Evolutionary conservation across 2,888 invertebrate species (phyloP), one percentile per base, ranked within the genome.

Genomic region (Plebejus melissa): DNA sequence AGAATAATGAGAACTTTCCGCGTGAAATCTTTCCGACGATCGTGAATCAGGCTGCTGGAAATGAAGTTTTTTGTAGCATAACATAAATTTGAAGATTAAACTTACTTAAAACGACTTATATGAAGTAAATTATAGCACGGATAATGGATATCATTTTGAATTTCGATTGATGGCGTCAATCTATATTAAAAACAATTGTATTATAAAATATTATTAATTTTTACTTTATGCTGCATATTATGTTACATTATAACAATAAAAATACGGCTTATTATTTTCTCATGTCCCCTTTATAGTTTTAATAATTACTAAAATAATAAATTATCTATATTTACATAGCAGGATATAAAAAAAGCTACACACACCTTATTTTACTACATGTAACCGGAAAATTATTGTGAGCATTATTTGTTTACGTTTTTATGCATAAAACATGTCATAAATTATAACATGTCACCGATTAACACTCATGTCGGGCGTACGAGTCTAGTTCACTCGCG

Each of bases 401-500:
- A 32, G 13, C 13, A 32, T 65, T 32, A 65, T 36, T 22, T 65
- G 65, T 65, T 65, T 36, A 36, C 13, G 1, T 65, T 65, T 65
- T 65, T 4, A 11, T 22, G 32, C 32, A 65, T 65, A 32, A 32
- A 32, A 16, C 13, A 65, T 65, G 32, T 36, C 32, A 65, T 65
- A 65, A 65, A 32, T 65, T 32, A 65, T 32, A 36, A 65, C 65
- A 65, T 60, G 28, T 60, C 60, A 60, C 60, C 7, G 65, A 28
- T 32, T 32, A 32, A 32, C 65, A 65, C 13, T 32, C 32, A 36
- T 65, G 65, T 32, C 65, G 22, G 32, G 9, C n/a, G 60, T 60
- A 60, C 32, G 36, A 65, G 60, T 32, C 65, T 65, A 65, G 65
- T 65, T 65, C 65, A 65, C 32, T 65, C 65, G 13, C 65, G 65